Evolutionary conservation across 2,888 invertebrate genomes (phyloP).

Genomic region (Dryomyza anilis): DNA sequence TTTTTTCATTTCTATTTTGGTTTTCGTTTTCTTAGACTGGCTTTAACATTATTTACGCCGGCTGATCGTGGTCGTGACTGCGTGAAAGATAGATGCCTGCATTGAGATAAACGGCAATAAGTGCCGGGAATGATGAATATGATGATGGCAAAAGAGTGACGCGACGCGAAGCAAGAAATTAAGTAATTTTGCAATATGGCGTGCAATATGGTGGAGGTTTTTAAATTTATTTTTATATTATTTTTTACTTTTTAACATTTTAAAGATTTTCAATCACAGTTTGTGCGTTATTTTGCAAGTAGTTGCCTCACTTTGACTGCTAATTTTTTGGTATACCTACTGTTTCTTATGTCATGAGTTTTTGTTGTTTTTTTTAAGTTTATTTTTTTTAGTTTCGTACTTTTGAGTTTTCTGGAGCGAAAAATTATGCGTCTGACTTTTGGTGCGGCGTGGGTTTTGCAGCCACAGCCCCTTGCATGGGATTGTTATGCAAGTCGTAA

Average conservation of each 20-base stretch:
- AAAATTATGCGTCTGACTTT: not conserved
- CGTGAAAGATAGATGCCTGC: conserved; percentile 18
- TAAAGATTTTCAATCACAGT: not conserved
- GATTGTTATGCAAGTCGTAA: conserved; percentile 27
- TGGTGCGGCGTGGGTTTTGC: conserved; percentile 6
- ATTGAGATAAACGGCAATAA: not conserved
- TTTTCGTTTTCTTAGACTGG: conserved; percentile 9
- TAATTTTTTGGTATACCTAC: too few species aligned
- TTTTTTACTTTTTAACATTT: conserved; percentile 19
- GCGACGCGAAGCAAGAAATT: not conserved
- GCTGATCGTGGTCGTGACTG: conserved; percentile 27
- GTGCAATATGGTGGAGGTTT: conserved; percentile 40
- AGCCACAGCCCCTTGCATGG: conserved; percentile 17
- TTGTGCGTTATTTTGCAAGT: too few species aligned
- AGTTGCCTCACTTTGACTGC: not conserved
- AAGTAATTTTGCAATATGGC: conserved; percentile 38
- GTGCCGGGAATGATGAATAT: not conserved
- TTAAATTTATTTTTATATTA: conserved; percentile 12
- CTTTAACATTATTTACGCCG: too few species aligned
- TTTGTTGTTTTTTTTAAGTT: not conserved
- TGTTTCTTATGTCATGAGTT: conserved; percentile 18
- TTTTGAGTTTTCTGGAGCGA: conserved; percentile 36
- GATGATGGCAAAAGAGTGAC: not conserved
- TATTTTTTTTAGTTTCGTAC: conserved; percentile 5
- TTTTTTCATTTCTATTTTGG: not conserved